Percentiles rank a stretch among this genome's conserved stretches.
Conservation (phyloP, 2,797 vertebrate species). For the Catostomus latipinnis region DNA sequence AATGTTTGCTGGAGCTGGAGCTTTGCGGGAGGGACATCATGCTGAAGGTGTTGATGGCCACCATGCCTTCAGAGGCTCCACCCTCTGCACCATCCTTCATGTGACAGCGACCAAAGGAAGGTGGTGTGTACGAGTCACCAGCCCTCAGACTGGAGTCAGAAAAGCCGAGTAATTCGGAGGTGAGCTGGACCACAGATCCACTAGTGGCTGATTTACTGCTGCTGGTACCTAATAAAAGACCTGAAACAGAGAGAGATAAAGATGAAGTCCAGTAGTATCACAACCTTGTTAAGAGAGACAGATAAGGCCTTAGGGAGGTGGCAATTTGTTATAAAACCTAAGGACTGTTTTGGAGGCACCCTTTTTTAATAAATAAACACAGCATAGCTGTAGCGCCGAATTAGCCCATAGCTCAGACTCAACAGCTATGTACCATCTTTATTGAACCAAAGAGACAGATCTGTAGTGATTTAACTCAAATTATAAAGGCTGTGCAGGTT, state of each 20-base stretch:
- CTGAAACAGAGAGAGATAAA: constrained; percentile 68
- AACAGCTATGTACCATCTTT: too few relatives aligned
- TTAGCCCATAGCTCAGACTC: too few relatives aligned
- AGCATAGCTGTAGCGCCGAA: too few relatives aligned
- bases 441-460: too few relatives aligned
- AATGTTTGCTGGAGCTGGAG: constrained; percentile 85
- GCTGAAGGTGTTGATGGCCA: constrained; percentile 81
- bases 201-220: constrained; percentile 87
- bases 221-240: constrained; percentile 85
- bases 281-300: background rate
- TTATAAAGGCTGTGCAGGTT: too few relatives aligned
- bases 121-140: constrained; percentile 80
- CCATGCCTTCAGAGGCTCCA: constrained; percentile 83
- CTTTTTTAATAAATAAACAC: too few relatives aligned
- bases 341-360: background rate
- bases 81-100: constrained; percentile 86
- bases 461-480: too few relatives aligned
- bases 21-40: constrained; percentile 86
- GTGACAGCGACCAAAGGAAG: constrained; percentile 90
- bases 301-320: background rate
- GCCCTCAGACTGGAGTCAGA: constrained; percentile 88
- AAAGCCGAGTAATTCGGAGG: constrained; percentile 94
- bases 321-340: background rate
- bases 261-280: constrained; percentile 2
- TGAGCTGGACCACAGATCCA: constrained; percentile 86